Percentiles rank a stretch among this genome's conserved stretches.
phyloP scores from a whole-genome alignment of 2,888 invertebrate genomes.

The Frankliniella fusca region DNA sequence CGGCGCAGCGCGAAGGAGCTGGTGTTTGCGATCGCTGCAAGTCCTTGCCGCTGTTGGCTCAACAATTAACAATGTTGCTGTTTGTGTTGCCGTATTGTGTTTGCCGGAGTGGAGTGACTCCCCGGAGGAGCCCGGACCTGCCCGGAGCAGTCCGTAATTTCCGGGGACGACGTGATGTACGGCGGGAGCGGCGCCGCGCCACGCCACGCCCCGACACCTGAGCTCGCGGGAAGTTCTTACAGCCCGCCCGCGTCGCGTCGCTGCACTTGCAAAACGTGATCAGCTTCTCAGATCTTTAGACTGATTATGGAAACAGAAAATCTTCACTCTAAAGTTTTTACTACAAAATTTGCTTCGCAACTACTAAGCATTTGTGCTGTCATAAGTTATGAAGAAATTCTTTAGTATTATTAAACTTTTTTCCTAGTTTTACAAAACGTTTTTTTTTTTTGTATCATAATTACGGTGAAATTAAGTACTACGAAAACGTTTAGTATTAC shows the following conservation, averaged over 20 bases:
- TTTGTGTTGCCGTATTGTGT: slow-evolving; percentile 25
- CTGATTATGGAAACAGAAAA: neutral
- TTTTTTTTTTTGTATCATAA: too few species aligned
- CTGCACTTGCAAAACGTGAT: too few species aligned
- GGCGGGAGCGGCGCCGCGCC: neutral
- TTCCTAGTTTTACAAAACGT: too few species aligned
- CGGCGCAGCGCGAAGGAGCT: neutral
- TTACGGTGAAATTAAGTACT: too few species aligned
- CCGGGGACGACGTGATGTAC: neutral
- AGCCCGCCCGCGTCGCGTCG: too few species aligned
- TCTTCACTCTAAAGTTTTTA: neutral
- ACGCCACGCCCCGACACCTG: neutral
- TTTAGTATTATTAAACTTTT: too few species aligned
- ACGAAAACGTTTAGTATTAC: too few species aligned
- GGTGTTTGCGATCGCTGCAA: neutral
- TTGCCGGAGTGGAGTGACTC: slow-evolving; percentile 6
- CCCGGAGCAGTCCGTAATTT: neutral
- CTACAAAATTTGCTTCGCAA: too few species aligned
- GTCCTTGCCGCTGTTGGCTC: neutral
- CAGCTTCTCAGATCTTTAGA: neutral
- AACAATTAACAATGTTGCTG: slow-evolving; percentile 25
- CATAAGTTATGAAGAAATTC: too few species aligned
- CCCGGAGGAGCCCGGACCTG: neutral
- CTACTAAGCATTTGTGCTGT: too few species aligned
- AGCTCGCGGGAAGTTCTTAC: too few species aligned